Evolutionary conservation across 2,888 invertebrate genomes (phyloP).

Genomic region (Apomyelois bistriatella): DNA sequence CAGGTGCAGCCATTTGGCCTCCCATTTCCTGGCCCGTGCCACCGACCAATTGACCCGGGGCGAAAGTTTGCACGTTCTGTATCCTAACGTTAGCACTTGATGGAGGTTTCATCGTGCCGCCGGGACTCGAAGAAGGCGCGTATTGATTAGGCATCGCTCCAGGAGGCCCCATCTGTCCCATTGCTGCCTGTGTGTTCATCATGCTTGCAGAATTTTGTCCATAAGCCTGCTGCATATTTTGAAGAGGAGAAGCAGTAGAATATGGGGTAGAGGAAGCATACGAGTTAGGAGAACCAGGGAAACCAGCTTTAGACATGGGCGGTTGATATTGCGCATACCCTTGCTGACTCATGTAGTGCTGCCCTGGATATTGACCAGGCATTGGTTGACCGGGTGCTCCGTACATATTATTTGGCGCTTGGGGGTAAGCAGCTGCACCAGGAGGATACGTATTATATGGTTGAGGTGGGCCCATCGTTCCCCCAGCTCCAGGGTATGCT

Average conservation of each 20-base stretch:
- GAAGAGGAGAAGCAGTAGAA: constrained; percentile 58
- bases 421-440: constrained; percentile 56
- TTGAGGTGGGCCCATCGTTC: constrained; percentile 67
- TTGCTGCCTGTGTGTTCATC: constrained; percentile 39
- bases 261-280: constrained; percentile 51
- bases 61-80: constrained; percentile 68
- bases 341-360: constrained; percentile 50
- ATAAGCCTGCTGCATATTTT: constrained; percentile 70
- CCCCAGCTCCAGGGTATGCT: constrained; percentile 79
- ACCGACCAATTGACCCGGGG: constrained; percentile 49
- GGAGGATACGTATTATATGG: constrained; percentile 62
- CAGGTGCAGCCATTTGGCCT: constrained; percentile 31
- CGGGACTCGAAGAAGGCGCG: constrained; percentile 52
- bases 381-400: constrained; percentile 51
- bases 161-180: constrained; percentile 53
- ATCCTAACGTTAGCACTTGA: constrained; percentile 49
- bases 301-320: constrained; percentile 54
- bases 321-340: constrained; percentile 54
- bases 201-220: constrained; percentile 43
- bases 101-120: constrained; percentile 53
- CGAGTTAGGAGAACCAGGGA: constrained; percentile 45
- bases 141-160: constrained; percentile 45
- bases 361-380: constrained; percentile 53
- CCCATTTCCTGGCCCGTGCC: constrained; percentile 28
- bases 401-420: constrained; percentile 59